Conservation (phyloP, 1,140 invertebrate genomes). For the Sesamia nonagrioides region DNA sequence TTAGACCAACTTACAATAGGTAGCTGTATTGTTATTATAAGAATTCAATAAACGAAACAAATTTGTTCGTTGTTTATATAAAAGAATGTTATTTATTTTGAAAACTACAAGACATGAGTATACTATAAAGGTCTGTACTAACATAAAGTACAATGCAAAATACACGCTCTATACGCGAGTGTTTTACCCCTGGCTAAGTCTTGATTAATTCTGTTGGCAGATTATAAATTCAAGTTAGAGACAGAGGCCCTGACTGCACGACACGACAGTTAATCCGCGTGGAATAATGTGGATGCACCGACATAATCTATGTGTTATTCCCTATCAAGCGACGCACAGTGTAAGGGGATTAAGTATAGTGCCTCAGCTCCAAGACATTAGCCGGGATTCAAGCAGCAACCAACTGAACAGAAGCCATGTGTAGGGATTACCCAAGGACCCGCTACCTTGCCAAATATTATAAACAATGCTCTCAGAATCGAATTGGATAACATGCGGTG, state of each 20-base stretch:
- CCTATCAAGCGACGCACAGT: slow-evolving; percentile 52
- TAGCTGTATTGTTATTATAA: slow-evolving; percentile 15
- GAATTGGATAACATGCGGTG: slow-evolving; percentile 28
- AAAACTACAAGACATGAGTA: neutral
- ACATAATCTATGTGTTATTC: slow-evolving; percentile 62
- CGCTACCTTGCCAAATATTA: slow-evolving; percentile 48
- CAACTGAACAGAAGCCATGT: slow-evolving; percentile 53
- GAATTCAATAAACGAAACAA: slow-evolving; percentile 14
- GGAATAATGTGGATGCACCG: slow-evolving; percentile 64
- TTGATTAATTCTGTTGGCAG: slow-evolving; percentile 55
- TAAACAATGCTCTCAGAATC: slow-evolving; percentile 34
- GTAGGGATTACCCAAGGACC: slow-evolving; percentile 35
- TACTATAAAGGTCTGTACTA: neutral
- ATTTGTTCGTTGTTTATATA: neutral
- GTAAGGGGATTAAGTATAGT: slow-evolving; percentile 64
- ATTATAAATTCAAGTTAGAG: slow-evolving; percentile 58
- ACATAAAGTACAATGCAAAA: neutral
- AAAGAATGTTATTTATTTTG: slow-evolving; percentile 1
- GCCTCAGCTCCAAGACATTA: slow-evolving; percentile 53
- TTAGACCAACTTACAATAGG: slow-evolving; percentile 4
- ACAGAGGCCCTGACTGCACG: slow-evolving; percentile 54
- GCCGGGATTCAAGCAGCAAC: slow-evolving; percentile 45
- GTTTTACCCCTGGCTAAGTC: slow-evolving; percentile 18
- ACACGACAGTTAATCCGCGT: slow-evolving; percentile 64
- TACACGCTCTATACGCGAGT: neutral